Percentiles rank a stretch among this genome's conserved stretches.
Conservation (phyloP, 1,140 invertebrate genomes). For the Drosophila watanabei region DNA sequence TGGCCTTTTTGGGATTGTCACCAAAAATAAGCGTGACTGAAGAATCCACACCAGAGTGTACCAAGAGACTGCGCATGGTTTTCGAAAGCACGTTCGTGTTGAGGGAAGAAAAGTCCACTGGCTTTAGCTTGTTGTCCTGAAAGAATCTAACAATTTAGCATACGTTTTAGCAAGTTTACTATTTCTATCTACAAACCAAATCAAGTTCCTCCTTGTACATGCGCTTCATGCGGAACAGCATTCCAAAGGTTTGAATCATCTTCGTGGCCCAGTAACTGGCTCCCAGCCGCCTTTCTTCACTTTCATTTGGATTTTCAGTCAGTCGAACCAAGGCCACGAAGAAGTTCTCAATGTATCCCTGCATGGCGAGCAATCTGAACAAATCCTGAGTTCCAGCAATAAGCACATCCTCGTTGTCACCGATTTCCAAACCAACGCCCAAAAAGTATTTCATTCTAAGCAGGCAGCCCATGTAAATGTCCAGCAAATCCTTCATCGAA, state of each 20-base stretch:
- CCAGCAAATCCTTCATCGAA: slow-evolving; percentile 59
- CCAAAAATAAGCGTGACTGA: slow-evolving; percentile 70
- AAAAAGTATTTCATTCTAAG: slow-evolving; percentile 76
- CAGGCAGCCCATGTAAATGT: slow-evolving; percentile 55
- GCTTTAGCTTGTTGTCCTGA: slow-evolving; percentile 61
- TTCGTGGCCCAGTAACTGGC: slow-evolving; percentile 78
- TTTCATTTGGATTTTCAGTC: slow-evolving; percentile 57
- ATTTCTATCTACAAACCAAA: slow-evolving; percentile 46
- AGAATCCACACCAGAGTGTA: slow-evolving; percentile 67
- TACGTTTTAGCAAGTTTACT: no score
- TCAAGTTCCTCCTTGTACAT: slow-evolving; percentile 78
- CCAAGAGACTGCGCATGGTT: slow-evolving; percentile 48
- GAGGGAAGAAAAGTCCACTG: slow-evolving; percentile 54
- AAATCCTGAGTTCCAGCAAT: slow-evolving; percentile 57
- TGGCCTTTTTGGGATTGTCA: slow-evolving; percentile 62
- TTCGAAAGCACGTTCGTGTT: slow-evolving; percentile 57
- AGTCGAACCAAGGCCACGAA: slow-evolving; percentile 68
- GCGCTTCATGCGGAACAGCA: slow-evolving; percentile 71
- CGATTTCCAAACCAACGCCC: slow-evolving; percentile 26
- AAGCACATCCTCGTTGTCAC: slow-evolving; percentile 54
- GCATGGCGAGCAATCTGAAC: slow-evolving; percentile 67
- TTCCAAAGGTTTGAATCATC: slow-evolving; percentile 65
- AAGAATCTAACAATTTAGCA: neutral
- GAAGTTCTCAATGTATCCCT: slow-evolving; percentile 72
- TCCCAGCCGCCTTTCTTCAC: slow-evolving; percentile 34